phyloP scores from a whole-genome alignment of 2,797 vertebrate species.

The Dipus sagitta region DNA sequence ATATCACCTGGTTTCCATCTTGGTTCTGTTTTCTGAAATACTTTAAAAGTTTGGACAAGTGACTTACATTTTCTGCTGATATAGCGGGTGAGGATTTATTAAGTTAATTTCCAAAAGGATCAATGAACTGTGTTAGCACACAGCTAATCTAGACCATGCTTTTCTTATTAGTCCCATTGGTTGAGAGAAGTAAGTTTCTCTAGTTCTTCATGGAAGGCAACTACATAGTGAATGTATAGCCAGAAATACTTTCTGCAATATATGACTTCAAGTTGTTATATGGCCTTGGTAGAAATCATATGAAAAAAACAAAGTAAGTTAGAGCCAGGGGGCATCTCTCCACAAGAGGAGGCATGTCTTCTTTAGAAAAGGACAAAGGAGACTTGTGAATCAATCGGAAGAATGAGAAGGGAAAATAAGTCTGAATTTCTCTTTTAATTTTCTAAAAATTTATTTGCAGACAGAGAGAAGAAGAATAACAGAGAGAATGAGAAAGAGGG shows the following conservation, averaged over 20 bases:
- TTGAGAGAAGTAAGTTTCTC: neutral
- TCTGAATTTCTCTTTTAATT: no score
- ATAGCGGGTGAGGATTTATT: neutral
- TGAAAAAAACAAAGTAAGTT: neutral
- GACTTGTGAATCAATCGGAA: neutral
- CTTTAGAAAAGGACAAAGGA: neutral
- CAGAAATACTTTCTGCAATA: neutral
- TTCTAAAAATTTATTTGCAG: neutral
- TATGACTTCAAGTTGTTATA: neutral
- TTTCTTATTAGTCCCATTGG: neutral
- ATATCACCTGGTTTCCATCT: neutral
- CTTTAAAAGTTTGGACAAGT: neutral
- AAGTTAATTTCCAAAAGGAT: neutral
- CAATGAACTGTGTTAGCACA: neutral
- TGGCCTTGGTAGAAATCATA: neutral
- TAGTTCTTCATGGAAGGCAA: neutral
- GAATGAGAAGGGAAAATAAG: neutral
- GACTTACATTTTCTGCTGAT: constrained; percentile 12
- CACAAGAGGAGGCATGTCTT: neutral
- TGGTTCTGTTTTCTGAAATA: neutral
- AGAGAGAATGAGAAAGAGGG: no score
- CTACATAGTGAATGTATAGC: neutral
- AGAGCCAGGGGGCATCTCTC: neutral
- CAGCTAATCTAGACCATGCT: neutral
- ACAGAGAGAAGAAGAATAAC: no score